These are phyloP conservation scores for Morus bassanus DNA, from an alignment of 2,797 vertebrate species.

Conservation along the genomic window DNA sequence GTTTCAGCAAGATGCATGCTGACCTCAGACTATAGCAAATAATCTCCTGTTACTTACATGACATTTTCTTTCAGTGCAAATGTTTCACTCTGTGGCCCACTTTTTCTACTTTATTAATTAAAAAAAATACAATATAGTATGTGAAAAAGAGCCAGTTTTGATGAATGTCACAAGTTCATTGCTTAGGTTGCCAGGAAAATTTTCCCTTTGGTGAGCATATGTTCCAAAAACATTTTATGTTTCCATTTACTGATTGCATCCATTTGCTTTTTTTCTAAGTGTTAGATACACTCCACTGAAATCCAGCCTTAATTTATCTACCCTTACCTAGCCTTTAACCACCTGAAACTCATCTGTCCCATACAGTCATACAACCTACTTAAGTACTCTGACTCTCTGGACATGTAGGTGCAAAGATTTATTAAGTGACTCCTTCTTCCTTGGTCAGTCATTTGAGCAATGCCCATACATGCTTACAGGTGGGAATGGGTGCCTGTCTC, in stretches of 20 bases:
- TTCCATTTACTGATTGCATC: constrained; percentile 21
- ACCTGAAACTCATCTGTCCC: background rate
- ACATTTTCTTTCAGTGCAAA: constrained; percentile 23
- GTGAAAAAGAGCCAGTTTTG: background rate
- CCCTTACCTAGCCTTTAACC: background rate
- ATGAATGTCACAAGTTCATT: constrained; percentile 15
- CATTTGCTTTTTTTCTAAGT: constrained; percentile 24
- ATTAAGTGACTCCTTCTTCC: background rate
- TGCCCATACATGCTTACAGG: background rate
- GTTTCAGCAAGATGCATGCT: constrained; percentile 9
- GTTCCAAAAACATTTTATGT: constrained; percentile 46
- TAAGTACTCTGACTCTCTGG: background rate
- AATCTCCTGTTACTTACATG: constrained; percentile 6
- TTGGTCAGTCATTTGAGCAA: background rate
- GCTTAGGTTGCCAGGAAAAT: constrained; percentile 24
- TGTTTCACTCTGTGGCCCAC: background rate
- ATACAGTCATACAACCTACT: too few relatives aligned
- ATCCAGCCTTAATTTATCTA: background rate
- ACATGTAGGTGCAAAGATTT: background rate
- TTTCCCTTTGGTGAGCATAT: constrained; percentile 27
- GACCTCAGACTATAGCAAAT: background rate
- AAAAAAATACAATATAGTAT: constrained; percentile 1
- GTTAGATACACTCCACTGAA: background rate
- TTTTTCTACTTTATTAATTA: constrained; percentile 36
- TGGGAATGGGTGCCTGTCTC: background rate